Evolutionary conservation across 2,797 vertebrate species (phyloP).

Genomic region (Meriones psammophilus): DNA sequence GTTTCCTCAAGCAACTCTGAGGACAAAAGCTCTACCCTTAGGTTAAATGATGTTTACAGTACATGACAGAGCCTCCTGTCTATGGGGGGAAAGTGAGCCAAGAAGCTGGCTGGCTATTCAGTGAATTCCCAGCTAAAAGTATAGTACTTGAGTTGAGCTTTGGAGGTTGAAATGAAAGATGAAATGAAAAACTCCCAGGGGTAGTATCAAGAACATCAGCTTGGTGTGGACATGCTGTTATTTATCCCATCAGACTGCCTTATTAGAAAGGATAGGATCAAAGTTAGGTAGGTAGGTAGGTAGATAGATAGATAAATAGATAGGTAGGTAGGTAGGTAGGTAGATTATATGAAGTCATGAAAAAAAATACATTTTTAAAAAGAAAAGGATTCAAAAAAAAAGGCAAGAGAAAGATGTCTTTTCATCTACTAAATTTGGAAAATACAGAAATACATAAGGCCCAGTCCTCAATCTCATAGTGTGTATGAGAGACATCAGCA

Average conservation of each 20-base stretch:
- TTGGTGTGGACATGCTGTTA: not conserved
- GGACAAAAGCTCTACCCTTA: not conserved
- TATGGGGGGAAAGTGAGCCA: not conserved
- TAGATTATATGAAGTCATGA: not conserved
- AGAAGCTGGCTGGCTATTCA: not conserved
- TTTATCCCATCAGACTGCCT: not conserved
- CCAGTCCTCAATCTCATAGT: not conserved
- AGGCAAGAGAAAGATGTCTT: not conserved
- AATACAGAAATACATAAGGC: not conserved
- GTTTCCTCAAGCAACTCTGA: conserved; percentile 30
- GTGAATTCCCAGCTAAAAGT: not conserved
- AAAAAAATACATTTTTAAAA: not conserved
- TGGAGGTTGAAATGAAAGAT: not conserved
- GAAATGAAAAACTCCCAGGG: conserved; percentile 20
- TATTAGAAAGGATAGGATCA: not conserved
- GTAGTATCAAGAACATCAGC: not conserved
- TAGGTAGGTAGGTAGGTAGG: not conserved
- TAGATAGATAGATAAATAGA: too few relatives aligned
- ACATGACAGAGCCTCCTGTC: not conserved
- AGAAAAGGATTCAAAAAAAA: not conserved
- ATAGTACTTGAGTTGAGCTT: not conserved
- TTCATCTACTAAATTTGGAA: conserved; percentile 23
- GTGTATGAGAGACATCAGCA: not conserved
- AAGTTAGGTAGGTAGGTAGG: too few relatives aligned
- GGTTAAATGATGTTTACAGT: not conserved